Evolutionary conservation across 2,797 vertebrate genomes (phyloP), one percentile per base, ranked within the genome.

Genomic region (Hippocampus kuda): DNA sequence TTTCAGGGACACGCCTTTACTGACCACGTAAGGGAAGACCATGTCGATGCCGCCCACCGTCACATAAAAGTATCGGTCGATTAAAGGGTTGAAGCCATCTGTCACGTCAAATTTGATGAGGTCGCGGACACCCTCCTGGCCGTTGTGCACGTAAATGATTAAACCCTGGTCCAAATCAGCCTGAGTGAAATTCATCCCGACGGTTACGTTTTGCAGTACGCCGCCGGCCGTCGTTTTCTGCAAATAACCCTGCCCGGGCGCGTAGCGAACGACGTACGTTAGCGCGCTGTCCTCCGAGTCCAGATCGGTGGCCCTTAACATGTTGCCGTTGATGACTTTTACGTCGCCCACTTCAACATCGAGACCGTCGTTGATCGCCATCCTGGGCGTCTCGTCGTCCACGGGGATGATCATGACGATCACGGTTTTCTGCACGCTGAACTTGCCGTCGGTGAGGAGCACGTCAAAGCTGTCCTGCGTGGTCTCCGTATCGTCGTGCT

Each of bases 71-170:
- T 99, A 98, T 64, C 97, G 92, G 83, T 98, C 96, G 63, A 98
- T 97, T 65, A 99, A 91, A 70, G 93, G 89, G 77, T 99, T 99
- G 72, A 93, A 89, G 66, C 96, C 95, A 74, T 99, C 97, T 0
- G 97, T 99, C 70, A 99, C 94, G 66, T 99, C 97, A 74, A 98
- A 99, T 79, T 98, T 99, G 76, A 98, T 91, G 48, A 99, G 92
- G 84, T 99, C 97, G 11, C 95, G 93, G 65, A 95, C 87, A 65
- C 95, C 94, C 70, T 95, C 93, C 72, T 90, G 93, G 49, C 96
- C 95, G 12, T 90, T 92, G 78, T 99, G 96, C 67, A 87, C 73
- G 65, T 98, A 99, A 10, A 86, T 73, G 73, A 99, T 95, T 30
- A 93, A 75, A 63, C 88, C 92, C 77, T 89, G 93, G 83, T 98